Evolutionary conservation across 2,888 invertebrate genomes (phyloP), one percentile per base, ranked within the genome.

Genomic region (Oscheius sp.): DNA sequence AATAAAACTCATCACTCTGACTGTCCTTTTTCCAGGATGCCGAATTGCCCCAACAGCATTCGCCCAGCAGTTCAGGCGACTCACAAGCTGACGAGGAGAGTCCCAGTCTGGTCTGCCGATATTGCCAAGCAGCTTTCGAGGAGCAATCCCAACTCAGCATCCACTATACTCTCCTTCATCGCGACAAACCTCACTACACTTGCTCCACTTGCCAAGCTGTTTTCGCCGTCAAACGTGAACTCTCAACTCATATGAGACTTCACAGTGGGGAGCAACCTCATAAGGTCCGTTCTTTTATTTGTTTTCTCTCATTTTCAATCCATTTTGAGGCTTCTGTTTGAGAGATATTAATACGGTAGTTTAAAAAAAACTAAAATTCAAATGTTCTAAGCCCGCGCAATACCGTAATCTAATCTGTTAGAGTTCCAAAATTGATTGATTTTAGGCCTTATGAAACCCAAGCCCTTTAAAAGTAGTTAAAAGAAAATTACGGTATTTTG

Each of bases 231-330:
- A 86, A 87, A 17, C 82, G 88, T 20, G 87, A 88, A 42, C 79
- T 88, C 25, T 78, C 84, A 15, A 87, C 87, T 31, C 88, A 88
- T 73, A 76, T 83, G 74, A 86, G 87, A 52, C 84, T 87, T 46
- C 88, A 88, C 78, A 84, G 84, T 69, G 87, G 87, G 29, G 86
- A 86, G 37, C 87, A 86, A 70, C 87, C 87, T 58, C 86, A 87
- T 74, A 78, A 66, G 69, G 77, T 77, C 27, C 42, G 72, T n/a
- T n/a, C 5, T 8, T n/a, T 48, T 17, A 63, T 48, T 15, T 12
- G 46, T 6, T n/a, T n/a, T n/a, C n/a, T n/a, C n/a, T n/a, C n/a
- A n/a, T n/a, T n/a, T n/a, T n/a, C n/a, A n/a, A n/a, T 17, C 27
- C 27, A 50, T 34, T n/a, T n/a, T n/a, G n/a, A 10, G 10, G 5